These are phyloP conservation scores for Periparus ater DNA, from an alignment of 2,797 vertebrate genomes.

Conservation along the genomic window DNA sequence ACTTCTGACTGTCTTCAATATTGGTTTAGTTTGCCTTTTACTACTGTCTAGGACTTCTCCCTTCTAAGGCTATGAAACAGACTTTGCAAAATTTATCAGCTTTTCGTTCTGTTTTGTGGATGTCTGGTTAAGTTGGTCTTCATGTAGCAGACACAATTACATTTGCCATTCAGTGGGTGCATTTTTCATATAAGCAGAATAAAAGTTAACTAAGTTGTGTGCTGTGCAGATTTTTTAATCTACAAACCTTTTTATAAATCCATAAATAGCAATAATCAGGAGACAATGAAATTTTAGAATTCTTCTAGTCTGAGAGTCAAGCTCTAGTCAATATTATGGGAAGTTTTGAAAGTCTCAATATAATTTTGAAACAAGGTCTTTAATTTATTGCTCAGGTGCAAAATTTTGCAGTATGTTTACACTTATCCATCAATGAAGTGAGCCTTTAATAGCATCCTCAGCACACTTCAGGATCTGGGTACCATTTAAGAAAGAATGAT, in stretches of 20 bases:
- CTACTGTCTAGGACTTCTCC: background rate
- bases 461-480: background rate
- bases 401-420: background rate
- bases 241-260: background rate
- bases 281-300: background rate
- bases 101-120: background rate
- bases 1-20: background rate
- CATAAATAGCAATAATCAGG: background rate
- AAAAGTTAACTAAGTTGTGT: background rate
- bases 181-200: background rate
- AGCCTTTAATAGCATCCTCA: background rate
- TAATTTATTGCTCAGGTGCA: conserved; percentile 10
- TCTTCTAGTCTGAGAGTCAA: background rate
- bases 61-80: background rate
- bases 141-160: background rate
- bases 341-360: conserved; percentile 46
- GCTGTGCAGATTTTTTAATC: background rate
- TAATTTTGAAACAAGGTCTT: conserved; percentile 40
- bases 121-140: background rate
- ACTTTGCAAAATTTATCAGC: background rate
- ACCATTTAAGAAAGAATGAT: background rate
- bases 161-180: background rate
- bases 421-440: background rate
- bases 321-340: background rate
- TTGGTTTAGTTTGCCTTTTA: background rate